A percentile compares a stretch with the other conserved stretches of the same genome.
Evolutionary conservation across 2,113 vertebrate genomes (phyloP).

Genomic region (Uria lomvia): DNA sequence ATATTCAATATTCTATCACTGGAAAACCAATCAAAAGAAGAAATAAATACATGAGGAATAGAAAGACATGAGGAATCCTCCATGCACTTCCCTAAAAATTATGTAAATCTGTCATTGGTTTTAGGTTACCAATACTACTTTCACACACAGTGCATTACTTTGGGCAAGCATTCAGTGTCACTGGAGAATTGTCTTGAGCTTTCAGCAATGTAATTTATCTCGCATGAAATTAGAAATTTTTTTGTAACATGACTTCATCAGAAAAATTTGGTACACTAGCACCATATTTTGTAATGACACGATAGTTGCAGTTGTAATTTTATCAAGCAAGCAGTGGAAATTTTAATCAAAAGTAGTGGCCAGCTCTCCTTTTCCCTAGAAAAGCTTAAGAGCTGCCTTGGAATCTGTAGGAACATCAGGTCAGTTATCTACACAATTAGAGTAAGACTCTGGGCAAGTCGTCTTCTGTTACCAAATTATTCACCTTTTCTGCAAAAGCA

Average conservation of each 20-base stretch:
- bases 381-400: background rate
- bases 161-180: background rate
- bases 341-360: background rate
- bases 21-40: background rate
- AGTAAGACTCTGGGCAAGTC: background rate
- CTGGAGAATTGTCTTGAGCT: background rate
- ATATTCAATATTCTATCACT: background rate
- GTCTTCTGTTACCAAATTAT: background rate
- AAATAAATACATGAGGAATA: background rate
- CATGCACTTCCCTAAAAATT: background rate
- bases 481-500: background rate
- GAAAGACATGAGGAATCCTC: background rate
- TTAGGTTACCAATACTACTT: background rate
- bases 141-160: background rate
- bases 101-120: background rate
- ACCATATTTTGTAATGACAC: background rate
- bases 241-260: background rate
- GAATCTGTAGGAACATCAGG: background rate
- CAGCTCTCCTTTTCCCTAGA: background rate
- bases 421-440: background rate
- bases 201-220: background rate
- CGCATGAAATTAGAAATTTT: background rate
- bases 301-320: rapidly evolving
- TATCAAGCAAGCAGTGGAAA: background rate
- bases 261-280: background rate